Evolutionary conservation across 2,888 invertebrate species (phyloP).

Genomic region (Dynastes grantii): DNA sequence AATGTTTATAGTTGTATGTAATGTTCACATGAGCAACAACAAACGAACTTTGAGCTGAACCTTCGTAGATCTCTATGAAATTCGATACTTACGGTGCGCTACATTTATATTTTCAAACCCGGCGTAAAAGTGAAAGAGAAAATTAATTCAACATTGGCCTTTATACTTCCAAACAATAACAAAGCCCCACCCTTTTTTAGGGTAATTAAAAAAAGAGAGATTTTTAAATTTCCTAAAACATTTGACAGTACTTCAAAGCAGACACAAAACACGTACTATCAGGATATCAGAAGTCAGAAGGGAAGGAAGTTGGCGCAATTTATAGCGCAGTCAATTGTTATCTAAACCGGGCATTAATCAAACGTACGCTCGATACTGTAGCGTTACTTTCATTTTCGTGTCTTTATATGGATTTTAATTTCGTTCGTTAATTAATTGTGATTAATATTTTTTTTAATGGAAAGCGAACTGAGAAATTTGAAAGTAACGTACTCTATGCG

Average conservation of each 20-base stretch:
- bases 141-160: no score
- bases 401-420: no score
- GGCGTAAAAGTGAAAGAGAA: no score
- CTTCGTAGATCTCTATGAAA: background rate
- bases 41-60: background rate
- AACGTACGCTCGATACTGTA: background rate
- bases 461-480: background rate
- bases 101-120: slow-evolving; percentile 1
- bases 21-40: background rate
- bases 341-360: slow-evolving; percentile 14
- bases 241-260: slow-evolving; percentile 37
- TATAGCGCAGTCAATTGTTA: slow-evolving; percentile 19
- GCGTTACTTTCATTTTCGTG: background rate
- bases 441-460: background rate
- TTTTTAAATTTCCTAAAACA: no score
- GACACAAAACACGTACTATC: slow-evolving; percentile 30
- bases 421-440: no score
- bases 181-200: background rate
- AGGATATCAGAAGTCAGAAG: slow-evolving; percentile 35
- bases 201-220: no score
- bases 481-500: background rate
- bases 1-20: no score
- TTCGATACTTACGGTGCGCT: background rate
- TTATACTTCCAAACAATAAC: no score
- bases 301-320: slow-evolving; percentile 18